Base-by-base conservation (phyloP, 2,888 invertebrate species). In the Drosophila aldrichi region DNA sequence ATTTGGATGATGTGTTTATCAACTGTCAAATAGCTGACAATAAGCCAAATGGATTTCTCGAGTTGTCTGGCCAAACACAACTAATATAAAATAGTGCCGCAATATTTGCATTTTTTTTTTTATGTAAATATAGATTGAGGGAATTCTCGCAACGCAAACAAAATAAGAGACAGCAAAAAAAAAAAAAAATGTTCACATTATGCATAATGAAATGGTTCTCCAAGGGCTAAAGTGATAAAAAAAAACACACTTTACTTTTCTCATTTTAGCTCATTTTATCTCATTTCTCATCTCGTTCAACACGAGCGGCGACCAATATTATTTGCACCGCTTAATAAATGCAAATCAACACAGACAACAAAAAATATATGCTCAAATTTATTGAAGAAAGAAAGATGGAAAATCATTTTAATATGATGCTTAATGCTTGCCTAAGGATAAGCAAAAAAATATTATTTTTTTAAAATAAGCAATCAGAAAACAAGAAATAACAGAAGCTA, bases 151-250 rank as follows among this genome's bases (percentile, higher is more conserved):
- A 14, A 49, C 55, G 54, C 18, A 62, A 36, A 14, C 14, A 41
- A 64, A 49, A 22, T n/a, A 5, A 25, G 32, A 22, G 44, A 34
- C 29, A 8, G 7, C 25, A 25, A 25, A 2, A 22, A 10, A 1
- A 2, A 22, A 10, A 1, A 48, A 44, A 56, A 58, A 20, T 44
- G 38, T 40, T 38, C 16, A 43, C 34, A 40, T 74, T 85, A 82
- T 84, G 85, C 86, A 82, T 82, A 88, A 88, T 83, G 70, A 82
- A 83, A 88, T 74, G 74, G 67, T 59, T 74, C 76, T 74, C 70
- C 71, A 70, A 59, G 70, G 65, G 43, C 70, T 70, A 40, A 74
- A 74, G 65, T 78, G 79, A 63, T 70, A 63, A 66, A 69, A 54
- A 69, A 54, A 63, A 70, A 77, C 76, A 63, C 74, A 77, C 76